A percentile compares a stretch with the other conserved stretches of the same genome.
Conservation (phyloP, 2,113 vertebrate species). For the Stictonetta naevosa region DNA sequence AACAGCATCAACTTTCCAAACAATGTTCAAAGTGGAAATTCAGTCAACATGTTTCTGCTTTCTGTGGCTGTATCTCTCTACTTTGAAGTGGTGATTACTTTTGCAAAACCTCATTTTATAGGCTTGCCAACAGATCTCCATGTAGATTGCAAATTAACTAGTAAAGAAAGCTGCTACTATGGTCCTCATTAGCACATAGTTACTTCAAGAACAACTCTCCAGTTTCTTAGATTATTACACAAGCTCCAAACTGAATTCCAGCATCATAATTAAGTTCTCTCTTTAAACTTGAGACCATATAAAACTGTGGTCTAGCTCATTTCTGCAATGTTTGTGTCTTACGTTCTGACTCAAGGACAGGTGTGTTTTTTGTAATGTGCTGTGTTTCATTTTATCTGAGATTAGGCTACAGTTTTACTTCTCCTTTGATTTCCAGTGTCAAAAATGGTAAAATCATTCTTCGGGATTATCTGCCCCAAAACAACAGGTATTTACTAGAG, state of each 20-base stretch:
- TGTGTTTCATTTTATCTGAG: neutral
- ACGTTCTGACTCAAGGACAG: neutral
- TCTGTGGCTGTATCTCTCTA: slow-evolving; percentile 24
- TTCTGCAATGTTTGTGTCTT: slow-evolving; percentile 31
- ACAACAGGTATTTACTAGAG: neutral
- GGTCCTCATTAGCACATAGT: slow-evolving; percentile 42
- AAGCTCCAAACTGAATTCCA: slow-evolving; percentile 35
- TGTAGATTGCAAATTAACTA: slow-evolving; percentile 58
- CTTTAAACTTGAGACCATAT: slow-evolving; percentile 36
- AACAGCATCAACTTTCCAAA: neutral
- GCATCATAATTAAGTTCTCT: slow-evolving; percentile 12
- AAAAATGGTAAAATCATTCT: neutral
- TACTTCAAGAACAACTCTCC: slow-evolving; percentile 23
- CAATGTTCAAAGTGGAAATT: slow-evolving; percentile 14
- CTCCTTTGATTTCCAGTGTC: neutral
- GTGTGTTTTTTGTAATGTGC: neutral
- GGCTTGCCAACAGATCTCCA: slow-evolving; percentile 47
- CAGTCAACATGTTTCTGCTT: slow-evolving; percentile 9
- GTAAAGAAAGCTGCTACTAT: neutral
- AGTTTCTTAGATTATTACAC: slow-evolving; percentile 39
- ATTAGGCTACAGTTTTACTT: neutral
- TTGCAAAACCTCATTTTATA: slow-evolving; percentile 40
- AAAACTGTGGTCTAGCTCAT: neutral
- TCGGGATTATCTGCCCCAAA: neutral
- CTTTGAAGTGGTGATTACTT: slow-evolving; percentile 57